Percentiles rank a stretch among this genome's conserved stretches.
phyloP scores from a whole-genome alignment of 2,888 invertebrate species.

The Apamea epomidion region DNA sequence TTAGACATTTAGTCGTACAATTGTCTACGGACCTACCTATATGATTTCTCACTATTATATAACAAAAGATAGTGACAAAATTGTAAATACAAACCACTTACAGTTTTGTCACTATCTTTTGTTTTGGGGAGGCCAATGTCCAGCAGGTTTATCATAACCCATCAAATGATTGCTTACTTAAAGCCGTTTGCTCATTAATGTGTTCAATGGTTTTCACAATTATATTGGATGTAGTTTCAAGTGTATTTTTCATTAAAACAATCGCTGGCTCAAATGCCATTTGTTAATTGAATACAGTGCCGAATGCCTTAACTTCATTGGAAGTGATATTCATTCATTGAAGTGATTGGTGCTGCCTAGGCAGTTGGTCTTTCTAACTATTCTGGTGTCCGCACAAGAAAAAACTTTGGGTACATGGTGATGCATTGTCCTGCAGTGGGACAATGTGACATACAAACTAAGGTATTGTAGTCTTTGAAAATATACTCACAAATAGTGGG shows the following conservation, averaged over 20 bases:
- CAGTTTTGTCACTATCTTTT: background rate
- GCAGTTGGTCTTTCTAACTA: background rate
- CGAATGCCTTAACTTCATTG: background rate
- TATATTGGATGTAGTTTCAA: background rate
- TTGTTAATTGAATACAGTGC: background rate
- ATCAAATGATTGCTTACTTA: background rate
- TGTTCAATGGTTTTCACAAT: background rate
- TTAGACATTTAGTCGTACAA: background rate
- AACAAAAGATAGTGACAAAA: no score
- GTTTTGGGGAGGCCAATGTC: background rate
- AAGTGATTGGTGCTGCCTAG: background rate
- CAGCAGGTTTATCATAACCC: background rate
- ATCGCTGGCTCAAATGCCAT: background rate
- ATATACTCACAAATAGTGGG: background rate
- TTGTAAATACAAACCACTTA: no score
- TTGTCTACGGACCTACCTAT: no score
- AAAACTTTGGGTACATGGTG: background rate
- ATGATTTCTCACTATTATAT: no score
- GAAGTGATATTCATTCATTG: background rate
- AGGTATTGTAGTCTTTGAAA: background rate
- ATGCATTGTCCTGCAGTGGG: no score
- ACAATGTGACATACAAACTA: background rate
- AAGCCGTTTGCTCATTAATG: background rate
- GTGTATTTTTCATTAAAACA: background rate
- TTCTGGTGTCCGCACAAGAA: background rate